Conservation (phyloP, 2,113 vertebrate species). For the Dicentrarchus labrax region DNA sequence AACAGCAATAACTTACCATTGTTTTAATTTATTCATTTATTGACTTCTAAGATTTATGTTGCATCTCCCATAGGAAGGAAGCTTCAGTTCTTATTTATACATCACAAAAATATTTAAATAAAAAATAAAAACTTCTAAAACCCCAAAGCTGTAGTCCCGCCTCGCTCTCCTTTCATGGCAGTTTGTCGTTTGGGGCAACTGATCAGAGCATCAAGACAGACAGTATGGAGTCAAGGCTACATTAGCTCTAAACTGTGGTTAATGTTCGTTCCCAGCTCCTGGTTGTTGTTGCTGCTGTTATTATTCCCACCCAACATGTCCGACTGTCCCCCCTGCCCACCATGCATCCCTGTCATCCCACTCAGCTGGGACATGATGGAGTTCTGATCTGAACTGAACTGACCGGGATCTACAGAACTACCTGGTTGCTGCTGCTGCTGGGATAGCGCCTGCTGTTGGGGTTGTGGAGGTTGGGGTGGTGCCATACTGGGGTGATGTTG, state of each 20-base stretch:
- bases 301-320: conserved; percentile 90
- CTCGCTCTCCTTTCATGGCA: conserved; percentile 64
- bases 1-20: conserved; percentile 92
- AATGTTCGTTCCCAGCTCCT: conserved; percentile 92
- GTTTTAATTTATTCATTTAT: conserved; percentile 91
- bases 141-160: conserved; percentile 73
- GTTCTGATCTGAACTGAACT: conserved; percentile 84
- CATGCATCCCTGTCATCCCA: conserved; percentile 92
- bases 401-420: conserved; percentile 82
- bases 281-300: conserved; percentile 86
- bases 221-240: conserved; percentile 83
- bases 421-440: conserved; percentile 88
- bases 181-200: conserved; percentile 62
- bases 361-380: conserved; percentile 95
- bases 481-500: conserved; percentile 86
- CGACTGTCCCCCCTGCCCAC: conserved; percentile 88
- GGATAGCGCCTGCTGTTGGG: conserved; percentile 75
- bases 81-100: conserved; percentile 86
- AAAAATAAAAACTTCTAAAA: conserved; percentile 87
- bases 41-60: conserved; percentile 83
- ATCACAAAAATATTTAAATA: conserved; percentile 88
- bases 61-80: conserved; percentile 91
- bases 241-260: conserved; percentile 95
- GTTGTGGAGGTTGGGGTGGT: conserved; percentile 87
- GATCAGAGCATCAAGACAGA: conserved; percentile 80